A percentile compares a stretch with the other conserved stretches of the same genome.
phyloP scores from a whole-genome alignment of 2,113 vertebrate species.

The Elephantulus edwardii region DNA sequence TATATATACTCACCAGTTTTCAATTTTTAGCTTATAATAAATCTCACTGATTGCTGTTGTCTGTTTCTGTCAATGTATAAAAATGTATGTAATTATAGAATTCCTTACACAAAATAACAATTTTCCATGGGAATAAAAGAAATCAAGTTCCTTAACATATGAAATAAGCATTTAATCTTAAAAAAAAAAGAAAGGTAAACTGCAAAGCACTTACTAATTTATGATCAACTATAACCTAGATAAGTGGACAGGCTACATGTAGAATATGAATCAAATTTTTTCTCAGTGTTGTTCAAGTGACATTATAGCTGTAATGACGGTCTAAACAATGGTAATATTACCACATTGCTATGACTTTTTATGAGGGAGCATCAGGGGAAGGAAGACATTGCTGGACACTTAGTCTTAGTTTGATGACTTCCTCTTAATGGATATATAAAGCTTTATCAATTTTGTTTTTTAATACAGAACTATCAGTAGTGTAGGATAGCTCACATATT shows the following conservation, averaged over 20 bases:
- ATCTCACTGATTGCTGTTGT: neutral
- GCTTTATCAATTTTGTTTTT: neutral
- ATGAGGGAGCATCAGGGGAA: neutral
- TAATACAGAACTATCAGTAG: neutral
- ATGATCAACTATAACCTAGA: neutral
- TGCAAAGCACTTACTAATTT: neutral
- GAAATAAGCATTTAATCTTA: neutral
- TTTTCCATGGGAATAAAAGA: conserved; percentile 1
- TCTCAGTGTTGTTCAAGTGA: neutral
- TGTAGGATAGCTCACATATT: neutral
- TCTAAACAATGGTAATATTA: neutral
- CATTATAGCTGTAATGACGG: fast-evolving
- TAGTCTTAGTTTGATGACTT: neutral
- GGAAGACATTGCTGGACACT: neutral
- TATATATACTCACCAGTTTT: neutral
- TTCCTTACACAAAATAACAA: neutral
- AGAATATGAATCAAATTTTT: neutral
- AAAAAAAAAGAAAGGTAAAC: neutral
- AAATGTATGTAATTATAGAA: neutral
- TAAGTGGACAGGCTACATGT: neutral
- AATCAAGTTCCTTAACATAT: neutral
- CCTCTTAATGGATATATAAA: neutral
- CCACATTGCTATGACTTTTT: neutral
- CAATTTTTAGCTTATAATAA: neutral
- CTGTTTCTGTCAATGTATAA: neutral